These are phyloP conservation scores for Bombus turneri DNA, from an alignment of 1,140 invertebrate species.

Conservation along the genomic window DNA sequence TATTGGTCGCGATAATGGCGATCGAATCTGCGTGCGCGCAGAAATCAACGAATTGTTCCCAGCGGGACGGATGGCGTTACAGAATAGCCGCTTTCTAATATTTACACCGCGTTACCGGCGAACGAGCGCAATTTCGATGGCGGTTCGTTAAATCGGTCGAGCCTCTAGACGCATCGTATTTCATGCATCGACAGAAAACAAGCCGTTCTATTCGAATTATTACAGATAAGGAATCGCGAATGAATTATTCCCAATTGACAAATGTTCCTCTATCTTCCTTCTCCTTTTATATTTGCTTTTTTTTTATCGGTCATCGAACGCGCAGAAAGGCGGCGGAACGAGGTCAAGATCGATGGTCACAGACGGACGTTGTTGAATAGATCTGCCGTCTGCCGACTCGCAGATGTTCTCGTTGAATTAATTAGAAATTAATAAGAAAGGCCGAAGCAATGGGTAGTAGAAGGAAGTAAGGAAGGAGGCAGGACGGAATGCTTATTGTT, in stretches of 20 bases:
- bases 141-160: slow-evolving; percentile 26
- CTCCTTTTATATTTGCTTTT: background rate
- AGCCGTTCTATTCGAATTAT: background rate
- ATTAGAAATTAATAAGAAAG: slow-evolving; percentile 26
- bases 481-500: slow-evolving; percentile 1
- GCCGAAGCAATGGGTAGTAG: too few relatives aligned
- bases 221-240: background rate
- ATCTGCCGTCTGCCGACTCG: background rate
- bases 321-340: background rate
- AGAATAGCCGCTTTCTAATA: slow-evolving; percentile 24
- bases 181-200: background rate
- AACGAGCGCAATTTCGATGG: slow-evolving; percentile 10
- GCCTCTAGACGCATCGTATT: slow-evolving; percentile 3
- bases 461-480: background rate
- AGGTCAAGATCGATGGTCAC: background rate
- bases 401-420: slow-evolving; percentile 13
- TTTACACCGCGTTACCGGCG: slow-evolving; percentile 3
- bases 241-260: slow-evolving; percentile 12
- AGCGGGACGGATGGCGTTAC: background rate
- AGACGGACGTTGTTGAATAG: background rate
- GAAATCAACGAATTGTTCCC: slow-evolving; percentile 28
- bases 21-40: background rate
- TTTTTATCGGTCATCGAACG: background rate
- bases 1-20: background rate
- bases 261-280: background rate